Percentiles rank a stretch among this genome's conserved stretches.
phyloP scores from a whole-genome alignment of 2,888 invertebrate species.

The Pterostichus madidus region DNA sequence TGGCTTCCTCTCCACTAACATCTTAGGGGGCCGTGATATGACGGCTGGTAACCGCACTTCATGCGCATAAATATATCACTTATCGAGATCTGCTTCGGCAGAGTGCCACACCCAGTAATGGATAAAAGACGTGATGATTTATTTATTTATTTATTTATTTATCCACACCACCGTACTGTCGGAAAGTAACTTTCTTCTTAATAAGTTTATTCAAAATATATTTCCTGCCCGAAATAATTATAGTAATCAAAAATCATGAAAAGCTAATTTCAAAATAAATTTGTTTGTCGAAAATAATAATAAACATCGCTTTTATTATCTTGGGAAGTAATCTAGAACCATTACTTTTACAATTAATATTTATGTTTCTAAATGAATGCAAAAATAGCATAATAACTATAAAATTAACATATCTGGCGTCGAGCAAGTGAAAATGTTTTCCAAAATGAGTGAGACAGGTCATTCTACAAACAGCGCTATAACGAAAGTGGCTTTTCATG shows the following conservation, averaged over 20 bases:
- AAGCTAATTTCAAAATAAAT: not conserved
- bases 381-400: conserved; percentile 32
- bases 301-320: not conserved
- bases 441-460: not conserved
- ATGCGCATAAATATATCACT: no score
- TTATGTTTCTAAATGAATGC: not conserved
- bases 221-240: not conserved
- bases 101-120: no score
- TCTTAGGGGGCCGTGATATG: no score
- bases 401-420: conserved; percentile 32
- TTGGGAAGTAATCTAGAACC: not conserved
- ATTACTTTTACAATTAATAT: conserved; percentile 11
- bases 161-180: no score
- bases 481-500: conserved; percentile 25
- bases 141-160: no score
- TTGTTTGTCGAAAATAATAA: not conserved
- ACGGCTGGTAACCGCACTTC: no score
- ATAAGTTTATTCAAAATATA: no score
- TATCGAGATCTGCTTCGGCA: no score
- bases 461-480: not conserved
- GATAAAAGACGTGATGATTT: no score
- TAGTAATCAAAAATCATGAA: conserved; percentile 12
- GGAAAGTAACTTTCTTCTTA: no score
- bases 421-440: conserved; percentile 5
- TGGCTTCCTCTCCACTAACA: no score